Evolutionary conservation across 2,113 vertebrate species (phyloP).

Genomic region (Catharus fuscescens): DNA sequence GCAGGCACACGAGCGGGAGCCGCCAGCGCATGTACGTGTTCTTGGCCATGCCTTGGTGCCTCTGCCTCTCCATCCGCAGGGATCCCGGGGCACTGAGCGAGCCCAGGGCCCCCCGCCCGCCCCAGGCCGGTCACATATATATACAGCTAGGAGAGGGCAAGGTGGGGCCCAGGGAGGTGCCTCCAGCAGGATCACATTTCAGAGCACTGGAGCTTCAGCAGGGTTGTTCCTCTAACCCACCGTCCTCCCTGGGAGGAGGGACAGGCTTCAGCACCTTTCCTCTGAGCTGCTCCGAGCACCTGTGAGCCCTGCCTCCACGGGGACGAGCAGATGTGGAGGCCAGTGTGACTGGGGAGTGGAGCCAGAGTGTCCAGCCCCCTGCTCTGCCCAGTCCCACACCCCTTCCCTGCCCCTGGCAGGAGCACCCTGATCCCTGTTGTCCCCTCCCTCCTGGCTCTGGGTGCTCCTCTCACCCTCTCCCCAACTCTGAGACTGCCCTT

Average conservation of each 20-base stretch:
- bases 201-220: neutral
- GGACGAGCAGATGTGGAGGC: neutral
- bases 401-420: neutral
- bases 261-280: neutral
- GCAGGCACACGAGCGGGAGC: constrained; percentile 83
- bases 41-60: constrained; percentile 67
- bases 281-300: accelerated
- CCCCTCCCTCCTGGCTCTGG: neutral
- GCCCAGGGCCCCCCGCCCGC: accelerated
- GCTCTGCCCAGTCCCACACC: neutral
- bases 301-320: neutral
- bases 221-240: neutral
- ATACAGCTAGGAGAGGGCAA: neutral
- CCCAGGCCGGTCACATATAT: neutral
- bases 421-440: neutral
- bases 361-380: neutral
- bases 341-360: neutral
- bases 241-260: neutral
- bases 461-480: neutral
- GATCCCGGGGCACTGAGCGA: accelerated
- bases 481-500: neutral
- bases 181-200: constrained; percentile 49
- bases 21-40: constrained; percentile 86
- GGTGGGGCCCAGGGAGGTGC: constrained; percentile 60
- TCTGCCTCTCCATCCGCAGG: neutral